Evolutionary conservation across 2,113 vertebrate genomes (phyloP), one percentile per base, ranked within the genome.

Genomic region (Serinus canaria): DNA sequence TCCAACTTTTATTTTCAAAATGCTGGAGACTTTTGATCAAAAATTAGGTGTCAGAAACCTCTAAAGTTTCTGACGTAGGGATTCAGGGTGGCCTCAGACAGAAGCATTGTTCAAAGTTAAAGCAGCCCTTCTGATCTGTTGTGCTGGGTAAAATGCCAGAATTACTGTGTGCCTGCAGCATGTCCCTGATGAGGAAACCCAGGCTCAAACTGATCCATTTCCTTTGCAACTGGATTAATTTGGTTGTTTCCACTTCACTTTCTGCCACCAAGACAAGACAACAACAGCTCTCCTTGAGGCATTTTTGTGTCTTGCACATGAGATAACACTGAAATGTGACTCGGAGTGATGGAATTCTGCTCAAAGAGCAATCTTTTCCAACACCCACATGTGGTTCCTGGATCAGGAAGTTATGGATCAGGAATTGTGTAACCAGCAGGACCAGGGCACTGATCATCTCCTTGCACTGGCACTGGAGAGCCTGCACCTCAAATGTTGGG

Each of bases 361-460:
- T 66, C 30, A 62, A 70, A 75, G 1, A 4, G 19, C 13, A 67
- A 10, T 79, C 35, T 83, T 15, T 67, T 63, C 50, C 44, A 58
- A 22, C 55, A 66, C 31, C 5, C 33, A 63, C 31, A 28, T 0
- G 0, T 73, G 20, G 13, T 25, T 77, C 15, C 13, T 67, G 8
- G 37, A 37, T 37, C 37, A 37, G 37, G 37, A 37, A 37, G 12
- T 66, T 22, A 12, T 44, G 25, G 11, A 15, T 87, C 41, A n/a
- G 13, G 13, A 79, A 25, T 14, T 47, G 30, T 55, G 30, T 47
- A 24, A 13, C 30, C 6, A 63, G 49, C 15, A 70, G 56, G 24
- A 17, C 4, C 30, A 41, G 20, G 20, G 30, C 49, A 79, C 20
- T n/a, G 10, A 47, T 22, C 7, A 27, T 14, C 23, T 33, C 39